A percentile compares a stretch with the other conserved stretches of the same genome.
Conservation (phyloP, 2,888 invertebrate genomes). For the Dasysyrphus tricinctus region DNA sequence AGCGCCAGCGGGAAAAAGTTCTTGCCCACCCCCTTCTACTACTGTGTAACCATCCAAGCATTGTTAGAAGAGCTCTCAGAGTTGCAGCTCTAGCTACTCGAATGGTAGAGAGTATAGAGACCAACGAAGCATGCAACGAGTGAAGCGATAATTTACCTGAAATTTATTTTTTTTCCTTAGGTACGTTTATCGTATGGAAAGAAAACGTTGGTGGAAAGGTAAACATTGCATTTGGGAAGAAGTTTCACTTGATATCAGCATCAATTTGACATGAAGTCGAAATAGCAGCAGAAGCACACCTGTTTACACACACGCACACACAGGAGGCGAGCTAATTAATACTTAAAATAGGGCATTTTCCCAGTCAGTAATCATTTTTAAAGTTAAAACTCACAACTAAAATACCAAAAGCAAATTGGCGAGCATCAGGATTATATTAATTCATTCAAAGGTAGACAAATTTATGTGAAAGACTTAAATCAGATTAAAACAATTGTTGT, state of each 20-base stretch:
- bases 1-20: constrained; percentile 66
- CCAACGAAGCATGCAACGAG: constrained; percentile 56
- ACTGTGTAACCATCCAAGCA: constrained; percentile 26
- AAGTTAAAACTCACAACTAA: neutral
- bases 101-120: neutral
- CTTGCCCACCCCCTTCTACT: constrained; percentile 1
- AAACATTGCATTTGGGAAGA: constrained; percentile 21
- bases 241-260: constrained; percentile 35
- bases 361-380: constrained; percentile 32
- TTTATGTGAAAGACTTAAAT: constrained; percentile 16
- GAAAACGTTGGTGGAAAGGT: constrained; percentile 2
- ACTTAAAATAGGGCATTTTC: constrained; percentile 39
- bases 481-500: constrained; percentile 64
- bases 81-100: constrained; percentile 33
- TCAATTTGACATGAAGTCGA: constrained; percentile 7
- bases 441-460: constrained; percentile 43
- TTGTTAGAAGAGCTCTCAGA: constrained; percentile 42
- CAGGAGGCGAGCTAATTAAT: constrained; percentile 45
- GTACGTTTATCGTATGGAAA: neutral
- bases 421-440: neutral
- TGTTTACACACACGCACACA: constrained; percentile 11
- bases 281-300: constrained; percentile 20
- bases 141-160: constrained; percentile 56
- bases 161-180: constrained; percentile 17
- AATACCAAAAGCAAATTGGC: neutral